Percentiles rank a stretch among this genome's conserved stretches.
These are phyloP conservation scores for Pogonomyrmex barbatus DNA, from an alignment of 1,140 invertebrate genomes.

Conservation along the genomic window DNA sequence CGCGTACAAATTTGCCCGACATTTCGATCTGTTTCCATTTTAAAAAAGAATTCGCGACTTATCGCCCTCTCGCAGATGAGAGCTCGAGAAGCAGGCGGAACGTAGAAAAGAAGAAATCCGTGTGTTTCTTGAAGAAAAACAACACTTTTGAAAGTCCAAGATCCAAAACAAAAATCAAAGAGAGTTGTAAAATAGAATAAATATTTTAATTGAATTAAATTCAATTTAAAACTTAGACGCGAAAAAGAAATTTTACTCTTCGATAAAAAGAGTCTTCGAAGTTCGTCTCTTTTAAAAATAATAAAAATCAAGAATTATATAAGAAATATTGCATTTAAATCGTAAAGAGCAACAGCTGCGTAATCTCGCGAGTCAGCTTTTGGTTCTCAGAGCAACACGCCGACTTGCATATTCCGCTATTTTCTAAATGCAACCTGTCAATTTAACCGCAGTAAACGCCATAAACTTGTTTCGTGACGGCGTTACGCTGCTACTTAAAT, in stretches of 20 bases:
- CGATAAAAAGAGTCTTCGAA: neutral
- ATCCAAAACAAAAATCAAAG: neutral
- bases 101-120: neutral
- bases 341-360: slow-evolving; percentile 5
- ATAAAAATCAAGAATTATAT: slow-evolving; percentile 20
- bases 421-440: slow-evolving; percentile 46
- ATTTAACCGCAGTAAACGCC: slow-evolving; percentile 37
- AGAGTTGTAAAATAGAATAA: neutral
- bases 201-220: neutral
- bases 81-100: neutral
- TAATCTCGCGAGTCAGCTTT: slow-evolving; percentile 14
- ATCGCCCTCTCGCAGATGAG: neutral
- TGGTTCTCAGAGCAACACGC: slow-evolving; percentile 2
- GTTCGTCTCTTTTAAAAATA: neutral
- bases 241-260: neutral
- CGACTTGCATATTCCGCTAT: slow-evolving; percentile 40
- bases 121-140: neutral
- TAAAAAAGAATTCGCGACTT: neutral
- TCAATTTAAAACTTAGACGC: neutral
- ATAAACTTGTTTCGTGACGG: slow-evolving; percentile 50
- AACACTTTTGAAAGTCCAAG: neutral
- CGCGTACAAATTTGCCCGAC: neutral
- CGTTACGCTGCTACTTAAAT: slow-evolving; percentile 37
- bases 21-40: neutral
- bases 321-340: slow-evolving; percentile 1